Evolutionary conservation across 2,797 vertebrate genomes (phyloP).

Genomic region (Pterois miles): DNA sequence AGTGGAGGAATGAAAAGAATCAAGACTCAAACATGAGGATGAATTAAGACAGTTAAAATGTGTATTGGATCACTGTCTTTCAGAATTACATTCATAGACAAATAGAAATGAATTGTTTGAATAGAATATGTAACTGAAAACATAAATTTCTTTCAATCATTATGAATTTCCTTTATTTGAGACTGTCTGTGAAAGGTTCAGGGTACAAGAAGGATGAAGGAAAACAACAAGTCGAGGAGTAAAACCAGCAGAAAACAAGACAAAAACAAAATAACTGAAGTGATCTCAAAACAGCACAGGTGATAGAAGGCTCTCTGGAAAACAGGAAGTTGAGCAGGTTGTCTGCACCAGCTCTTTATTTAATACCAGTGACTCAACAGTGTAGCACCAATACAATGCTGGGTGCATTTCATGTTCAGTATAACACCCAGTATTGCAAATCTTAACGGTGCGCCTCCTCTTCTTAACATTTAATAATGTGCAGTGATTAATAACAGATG

Average conservation of each 20-base stretch:
- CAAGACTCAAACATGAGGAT: not conserved
- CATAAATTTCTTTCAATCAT: slow-evolving; percentile 52
- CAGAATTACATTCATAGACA: slow-evolving; percentile 65
- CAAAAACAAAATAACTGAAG: slow-evolving; percentile 46
- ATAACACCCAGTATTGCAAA: slow-evolving; percentile 35
- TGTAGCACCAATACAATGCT: slow-evolving; percentile 41
- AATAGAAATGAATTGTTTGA: slow-evolving; percentile 54
- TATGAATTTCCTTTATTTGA: slow-evolving; percentile 53
- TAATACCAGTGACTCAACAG: slow-evolving; percentile 39
- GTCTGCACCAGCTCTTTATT: slow-evolving; percentile 17
- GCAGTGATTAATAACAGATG: slow-evolving; percentile 36
- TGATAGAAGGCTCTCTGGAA: slow-evolving; percentile 26
- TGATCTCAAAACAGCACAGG: slow-evolving; percentile 48
- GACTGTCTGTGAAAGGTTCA: slow-evolving; percentile 22
- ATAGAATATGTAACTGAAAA: slow-evolving; percentile 55
- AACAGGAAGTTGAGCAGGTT: slow-evolving; percentile 14
- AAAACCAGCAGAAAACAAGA: slow-evolving; percentile 18
- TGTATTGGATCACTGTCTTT: slow-evolving; percentile 65
- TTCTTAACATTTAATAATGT: slow-evolving; percentile 23
- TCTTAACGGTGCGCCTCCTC: not conserved
- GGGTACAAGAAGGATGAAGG: slow-evolving; percentile 3
- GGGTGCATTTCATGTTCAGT: slow-evolving; percentile 29
- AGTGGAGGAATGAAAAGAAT: not conserved
- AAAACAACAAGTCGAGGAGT: slow-evolving; percentile 11
- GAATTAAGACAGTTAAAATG: slow-evolving; percentile 53